Base-by-base conservation (phyloP, 2,797 vertebrate genomes). In the Catamblyrhynchus diadema region DNA sequence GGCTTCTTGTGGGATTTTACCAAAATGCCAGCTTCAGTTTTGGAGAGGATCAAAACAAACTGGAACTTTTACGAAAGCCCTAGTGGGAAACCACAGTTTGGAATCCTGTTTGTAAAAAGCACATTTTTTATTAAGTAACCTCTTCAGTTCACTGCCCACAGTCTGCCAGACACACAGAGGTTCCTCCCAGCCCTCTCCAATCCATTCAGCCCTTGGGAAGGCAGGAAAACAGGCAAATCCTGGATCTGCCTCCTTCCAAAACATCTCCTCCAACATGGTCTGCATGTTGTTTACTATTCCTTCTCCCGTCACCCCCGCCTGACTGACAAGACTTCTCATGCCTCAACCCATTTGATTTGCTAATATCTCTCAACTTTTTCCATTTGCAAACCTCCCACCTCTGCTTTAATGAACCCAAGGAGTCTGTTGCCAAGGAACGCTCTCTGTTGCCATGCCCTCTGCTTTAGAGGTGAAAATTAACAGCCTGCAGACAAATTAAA, bases 371-470 rank as follows among this genome's bases (percentile, higher is more conserved):
- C 95, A 94, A 96, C 93, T 96, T 94, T 61, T 79, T 94, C 90
- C 85, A 94, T 95, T 95, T 96, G 86, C 83, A 90, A 93, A 78
- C 95, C 96, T 97, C 96, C 95, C 93, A 97, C 95, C 96, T 94
- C 94, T 95, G 82, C 93, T 95, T 86, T 97, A 97, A 97, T 96
- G 95, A 96, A 95, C 57, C 20, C 84, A 14, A 41, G 45, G 82
- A 89, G 94, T 81, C 93, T 84, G 95, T 98, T 98, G 96, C 97
- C 97, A 98, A 95, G 97, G 96, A 93, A 95, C 67, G 0, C 10
- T 32, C 86, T 97, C 60, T 30, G 95, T 97, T 98, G 97, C 97
- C 96, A 96, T 48, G 97, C 92, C 94, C 93, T 81, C 91, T 94
- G 89, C 81, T 95, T 92, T 32, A 39, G 89, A 95, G 86, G 91